A percentile compares a stretch with the other conserved stretches of the same genome.
These are phyloP conservation scores for Pangasius krempfi DNA, from an alignment of 2,797 vertebrate species.

Conservation along the genomic window DNA sequence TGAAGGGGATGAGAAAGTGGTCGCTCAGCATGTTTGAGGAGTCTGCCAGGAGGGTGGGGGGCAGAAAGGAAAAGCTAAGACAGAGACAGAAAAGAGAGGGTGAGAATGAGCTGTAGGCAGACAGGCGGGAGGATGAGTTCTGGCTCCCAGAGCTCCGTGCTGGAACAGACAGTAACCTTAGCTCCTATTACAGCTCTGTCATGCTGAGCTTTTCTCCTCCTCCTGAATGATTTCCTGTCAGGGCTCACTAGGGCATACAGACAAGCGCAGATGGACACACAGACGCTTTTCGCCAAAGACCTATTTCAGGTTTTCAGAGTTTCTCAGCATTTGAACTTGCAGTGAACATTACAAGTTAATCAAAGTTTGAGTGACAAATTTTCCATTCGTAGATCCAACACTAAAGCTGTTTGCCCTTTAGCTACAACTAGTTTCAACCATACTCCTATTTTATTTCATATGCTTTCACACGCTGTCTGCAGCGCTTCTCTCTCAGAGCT, in stretches of 20 bases:
- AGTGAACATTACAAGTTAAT: background rate
- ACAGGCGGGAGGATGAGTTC: constrained; percentile 29
- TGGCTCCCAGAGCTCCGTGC: constrained; percentile 22
- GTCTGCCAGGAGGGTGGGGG: background rate
- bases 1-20: constrained; percentile 6
- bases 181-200: constrained; percentile 46
- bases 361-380: background rate
- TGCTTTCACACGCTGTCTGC: background rate
- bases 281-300: background rate
- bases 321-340: background rate
- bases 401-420: constrained; percentile 4
- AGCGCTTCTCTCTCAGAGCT: constrained; percentile 1
- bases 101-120: background rate
- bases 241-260: constrained; percentile 13
- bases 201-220: constrained; percentile 40
- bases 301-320: background rate
- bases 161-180: constrained; percentile 47
- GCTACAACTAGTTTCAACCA: background rate
- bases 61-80: constrained; percentile 10
- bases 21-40: background rate
- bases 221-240: constrained; percentile 55
- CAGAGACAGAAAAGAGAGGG: background rate
- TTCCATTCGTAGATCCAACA: background rate
- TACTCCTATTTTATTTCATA: background rate
- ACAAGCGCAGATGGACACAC: constrained; percentile 26